These are phyloP conservation scores for Caenorhabditis tropicalis DNA, from an alignment of 1,140 invertebrate species.

Conservation along the genomic window DNA sequence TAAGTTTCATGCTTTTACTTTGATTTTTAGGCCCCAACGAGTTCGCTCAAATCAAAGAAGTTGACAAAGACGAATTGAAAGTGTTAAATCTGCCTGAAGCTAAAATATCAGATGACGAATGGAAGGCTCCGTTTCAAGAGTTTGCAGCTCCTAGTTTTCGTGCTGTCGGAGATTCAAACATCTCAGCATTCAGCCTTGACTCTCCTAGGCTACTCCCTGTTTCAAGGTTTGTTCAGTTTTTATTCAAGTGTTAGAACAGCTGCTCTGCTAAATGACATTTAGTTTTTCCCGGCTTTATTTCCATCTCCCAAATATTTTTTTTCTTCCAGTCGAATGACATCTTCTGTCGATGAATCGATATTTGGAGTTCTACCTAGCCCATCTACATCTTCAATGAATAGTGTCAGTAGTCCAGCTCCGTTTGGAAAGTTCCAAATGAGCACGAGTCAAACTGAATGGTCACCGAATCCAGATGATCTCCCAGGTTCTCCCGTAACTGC, in stretches of 20 bases:
- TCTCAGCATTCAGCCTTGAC: conserved; percentile 20
- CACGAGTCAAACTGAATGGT: conserved; percentile 24
- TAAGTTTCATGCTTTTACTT: no score
- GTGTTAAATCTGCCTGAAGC: conserved; percentile 4
- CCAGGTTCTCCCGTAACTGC: conserved; percentile 36
- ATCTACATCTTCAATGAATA: conserved; percentile 43
- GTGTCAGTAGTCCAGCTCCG: conserved; percentile 46
- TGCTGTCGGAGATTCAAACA: conserved; percentile 24
- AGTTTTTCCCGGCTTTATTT: no score
- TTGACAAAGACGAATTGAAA: conserved; percentile 28
- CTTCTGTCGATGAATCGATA: neutral
- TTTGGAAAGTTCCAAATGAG: conserved; percentile 15
- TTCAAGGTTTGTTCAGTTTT: neutral
- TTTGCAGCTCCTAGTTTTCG: conserved; percentile 18
- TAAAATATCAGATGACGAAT: conserved; percentile 37
- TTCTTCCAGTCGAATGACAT: conserved; percentile 31
- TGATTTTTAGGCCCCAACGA: conserved; percentile 46
- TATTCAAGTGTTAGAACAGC: neutral
- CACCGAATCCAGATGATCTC: conserved; percentile 32
- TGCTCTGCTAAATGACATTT: neutral
- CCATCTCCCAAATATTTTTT: neutral
- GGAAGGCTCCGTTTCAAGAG: conserved; percentile 48
- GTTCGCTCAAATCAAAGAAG: conserved; percentile 50
- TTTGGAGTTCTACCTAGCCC: conserved; percentile 35
- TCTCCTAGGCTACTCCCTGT: conserved; percentile 20